These are phyloP conservation scores for Melanaphis sacchari DNA, from an alignment of 1,140 invertebrate genomes.

Conservation along the genomic window DNA sequence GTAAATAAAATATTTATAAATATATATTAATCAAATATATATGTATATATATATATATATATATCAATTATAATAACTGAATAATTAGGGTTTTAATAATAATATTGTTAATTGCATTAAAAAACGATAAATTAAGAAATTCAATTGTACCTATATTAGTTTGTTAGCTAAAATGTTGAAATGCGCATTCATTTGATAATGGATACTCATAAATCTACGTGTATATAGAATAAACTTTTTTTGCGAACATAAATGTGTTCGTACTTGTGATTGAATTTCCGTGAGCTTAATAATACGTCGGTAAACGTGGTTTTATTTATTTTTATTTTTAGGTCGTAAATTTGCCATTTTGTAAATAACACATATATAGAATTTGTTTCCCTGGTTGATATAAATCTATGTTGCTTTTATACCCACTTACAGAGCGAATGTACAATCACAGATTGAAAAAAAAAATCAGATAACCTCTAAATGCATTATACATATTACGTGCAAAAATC, in stretches of 20 bases:
- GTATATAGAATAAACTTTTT: slow-evolving; percentile 11
- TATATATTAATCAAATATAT: too few species aligned
- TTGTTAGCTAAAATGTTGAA: background rate
- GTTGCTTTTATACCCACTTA: slow-evolving; percentile 22
- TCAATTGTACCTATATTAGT: background rate
- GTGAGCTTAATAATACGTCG: slow-evolving; percentile 28
- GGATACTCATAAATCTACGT: background rate
- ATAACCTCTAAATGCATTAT: slow-evolving; percentile 1
- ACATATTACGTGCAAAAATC: background rate
- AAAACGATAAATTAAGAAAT: background rate
- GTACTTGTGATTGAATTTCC: slow-evolving; percentile 23
- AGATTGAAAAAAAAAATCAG: background rate
- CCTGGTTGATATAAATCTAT: slow-evolving; percentile 22
- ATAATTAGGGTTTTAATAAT: background rate
- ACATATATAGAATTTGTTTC: slow-evolving; percentile 22
- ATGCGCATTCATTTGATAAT: background rate
- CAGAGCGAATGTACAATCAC: background rate
- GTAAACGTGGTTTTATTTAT: slow-evolving; percentile 34
- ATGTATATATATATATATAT: too few species aligned
- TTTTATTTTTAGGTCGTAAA: slow-evolving; percentile 29
- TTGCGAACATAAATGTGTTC: background rate
- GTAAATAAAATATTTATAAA: too few species aligned
- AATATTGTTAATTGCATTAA: background rate
- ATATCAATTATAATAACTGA: background rate
- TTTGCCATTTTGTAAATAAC: slow-evolving; percentile 8